These are phyloP conservation scores for Coregonus ussuriensis DNA, from an alignment of 2,797 vertebrate genomes.

Conservation along the genomic window DNA sequence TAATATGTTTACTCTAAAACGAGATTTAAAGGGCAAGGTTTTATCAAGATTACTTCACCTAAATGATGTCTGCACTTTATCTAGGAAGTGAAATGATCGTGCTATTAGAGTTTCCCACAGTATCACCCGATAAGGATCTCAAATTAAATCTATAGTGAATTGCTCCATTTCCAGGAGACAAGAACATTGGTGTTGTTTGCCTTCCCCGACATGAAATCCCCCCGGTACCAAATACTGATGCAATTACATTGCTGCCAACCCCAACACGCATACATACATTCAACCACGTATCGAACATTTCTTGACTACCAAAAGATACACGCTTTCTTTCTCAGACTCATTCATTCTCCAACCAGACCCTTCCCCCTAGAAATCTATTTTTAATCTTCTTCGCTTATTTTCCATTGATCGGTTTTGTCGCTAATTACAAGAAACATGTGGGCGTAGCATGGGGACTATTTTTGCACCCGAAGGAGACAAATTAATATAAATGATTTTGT, in stretches of 20 bases:
- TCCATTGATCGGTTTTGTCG: constrained; percentile 57
- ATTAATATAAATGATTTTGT: constrained; percentile 59
- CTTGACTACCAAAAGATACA: constrained; percentile 15
- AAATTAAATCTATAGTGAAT: constrained; percentile 54
- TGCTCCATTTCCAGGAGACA: constrained; percentile 53
- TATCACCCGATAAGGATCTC: constrained; percentile 61
- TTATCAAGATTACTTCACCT: constrained; percentile 59
- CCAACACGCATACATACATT: constrained; percentile 47
- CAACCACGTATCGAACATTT: constrained; percentile 10
- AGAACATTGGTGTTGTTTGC: constrained; percentile 48
- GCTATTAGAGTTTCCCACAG: constrained; percentile 57
- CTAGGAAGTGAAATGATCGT: constrained; percentile 42
- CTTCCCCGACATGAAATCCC: constrained; percentile 44
- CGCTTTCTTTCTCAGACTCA: constrained; percentile 25
- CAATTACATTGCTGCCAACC: constrained; percentile 65
- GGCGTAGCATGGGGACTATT: constrained; percentile 35
- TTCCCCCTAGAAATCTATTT: constrained; percentile 53
- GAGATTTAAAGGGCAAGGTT: constrained; percentile 51
- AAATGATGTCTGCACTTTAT: constrained; percentile 58
- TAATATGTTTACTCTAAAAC: constrained; percentile 46
- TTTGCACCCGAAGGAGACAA: constrained; percentile 36
- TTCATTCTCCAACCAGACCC: constrained; percentile 50
- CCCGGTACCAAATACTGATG: constrained; percentile 26
- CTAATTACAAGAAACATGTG: constrained; percentile 49
- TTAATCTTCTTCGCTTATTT: constrained; percentile 57